Conservation (phyloP, 2,888 invertebrate species). For the Eupithecia inturbata region DNA sequence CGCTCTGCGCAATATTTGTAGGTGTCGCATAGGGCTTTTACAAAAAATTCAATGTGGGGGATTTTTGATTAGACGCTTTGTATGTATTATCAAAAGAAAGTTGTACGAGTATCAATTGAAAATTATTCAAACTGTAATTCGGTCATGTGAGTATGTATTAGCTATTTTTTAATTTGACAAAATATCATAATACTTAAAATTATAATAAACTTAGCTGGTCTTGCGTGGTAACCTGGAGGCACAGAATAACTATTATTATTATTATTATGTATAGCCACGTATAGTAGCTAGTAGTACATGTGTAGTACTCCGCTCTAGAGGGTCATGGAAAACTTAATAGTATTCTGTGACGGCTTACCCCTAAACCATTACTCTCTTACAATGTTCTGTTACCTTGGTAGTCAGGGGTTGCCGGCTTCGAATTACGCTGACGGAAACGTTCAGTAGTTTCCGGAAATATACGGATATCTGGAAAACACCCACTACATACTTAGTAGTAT, state of each 20-base stretch:
- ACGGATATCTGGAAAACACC: background rate
- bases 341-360: background rate
- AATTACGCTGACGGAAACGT: background rate
- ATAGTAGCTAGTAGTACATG: no score
- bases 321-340: background rate
- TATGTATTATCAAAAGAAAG: background rate
- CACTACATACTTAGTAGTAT: background rate
- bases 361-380: background rate
- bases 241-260: no score
- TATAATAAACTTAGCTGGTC: no score
- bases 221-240: no score
- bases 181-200: no score
- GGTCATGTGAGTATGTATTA: background rate
- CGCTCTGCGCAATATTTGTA: no score
- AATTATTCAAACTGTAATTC: background rate
- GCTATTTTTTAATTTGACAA: background rate
- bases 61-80: background rate
- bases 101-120: background rate
- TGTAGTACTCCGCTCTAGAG: background rate
- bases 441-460: background rate
- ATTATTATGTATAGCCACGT: no score
- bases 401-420: background rate
- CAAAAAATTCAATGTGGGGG: no score
- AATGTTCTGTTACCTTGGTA: conserved; percentile 6
- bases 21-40: no score